Base-by-base conservation (phyloP, 2,113 vertebrate genomes). In the Grus americana region DNA sequence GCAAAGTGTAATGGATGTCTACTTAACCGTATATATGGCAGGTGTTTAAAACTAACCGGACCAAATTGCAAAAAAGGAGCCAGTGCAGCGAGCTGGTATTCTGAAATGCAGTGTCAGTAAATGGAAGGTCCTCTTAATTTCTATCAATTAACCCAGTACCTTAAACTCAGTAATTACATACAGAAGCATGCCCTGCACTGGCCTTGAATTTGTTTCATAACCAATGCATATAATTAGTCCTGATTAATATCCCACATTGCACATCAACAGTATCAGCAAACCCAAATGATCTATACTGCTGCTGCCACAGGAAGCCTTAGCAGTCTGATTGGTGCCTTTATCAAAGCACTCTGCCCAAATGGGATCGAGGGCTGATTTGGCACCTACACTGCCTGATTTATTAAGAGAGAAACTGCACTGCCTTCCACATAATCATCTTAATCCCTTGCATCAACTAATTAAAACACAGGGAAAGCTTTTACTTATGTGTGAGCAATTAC, bases 191-290 rank as follows among this genome's bases (percentile, higher is more conserved):
- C 95, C 95, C 97, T 96, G 91, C 92, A 97, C 78, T 96, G 96
- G 98, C 97, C 97, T 97, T 96, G 91, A 93, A 97, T 98, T 97
- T 98, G 85, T 95, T 97, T 98, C 97, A 97, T 96, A 97, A 97
- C 92, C 98, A 97, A 97, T 95, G 97, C 92, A 78, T 98, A 98
- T 99, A 99, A 99, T 99, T 99, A 99, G 98, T 95, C 97, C 97
- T 99, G 98, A 99, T 99, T 99, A 99, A 99, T 99, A 98, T 98
- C 97, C 98, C 95, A 97, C 98, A 98, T 98, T 98, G 98, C 97
- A 97, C 97, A 98, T 98, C 97, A 98, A 98, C 98, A 98, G 97
- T 98, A 98, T 98, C 98, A 98, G 98, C 93, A 98, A 98, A 96
- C 98, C 97, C 98, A 97, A 98, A 95, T 93, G 95, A 97, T 97